phyloP scores from a whole-genome alignment of 2,888 invertebrate species.

The Hyposoter dolosus region DNA sequence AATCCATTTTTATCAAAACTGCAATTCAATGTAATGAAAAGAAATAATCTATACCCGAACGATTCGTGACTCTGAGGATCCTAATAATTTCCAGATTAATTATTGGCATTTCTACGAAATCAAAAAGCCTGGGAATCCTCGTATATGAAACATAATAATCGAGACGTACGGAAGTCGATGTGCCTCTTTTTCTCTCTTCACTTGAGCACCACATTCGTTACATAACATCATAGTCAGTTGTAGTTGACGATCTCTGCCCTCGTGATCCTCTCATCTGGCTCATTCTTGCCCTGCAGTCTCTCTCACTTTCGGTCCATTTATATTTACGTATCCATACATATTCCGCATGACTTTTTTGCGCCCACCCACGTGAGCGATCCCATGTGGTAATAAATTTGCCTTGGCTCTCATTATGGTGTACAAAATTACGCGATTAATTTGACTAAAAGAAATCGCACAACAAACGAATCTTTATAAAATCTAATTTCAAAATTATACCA shows the following conservation, averaged over 20 bases:
- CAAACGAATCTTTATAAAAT: not conserved
- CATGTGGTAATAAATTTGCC: slow-evolving; percentile 46
- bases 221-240: slow-evolving; percentile 38
- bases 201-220: slow-evolving; percentile 42
- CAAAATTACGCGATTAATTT: slow-evolving; percentile 12
- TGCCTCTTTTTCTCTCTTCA: slow-evolving; percentile 32
- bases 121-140: not conserved
- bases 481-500: not conserved
- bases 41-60: not conserved
- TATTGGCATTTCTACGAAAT: not conserved
- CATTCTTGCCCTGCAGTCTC: slow-evolving; percentile 19
- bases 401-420: slow-evolving; percentile 13
- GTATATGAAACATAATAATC: slow-evolving; percentile 24
- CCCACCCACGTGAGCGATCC: slow-evolving; percentile 63
- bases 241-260: slow-evolving; percentile 44
- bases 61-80: not conserved
- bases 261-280: slow-evolving; percentile 39
- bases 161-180: slow-evolving; percentile 57
- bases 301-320: slow-evolving; percentile 2
- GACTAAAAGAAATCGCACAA: not conserved
- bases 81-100: not conserved
- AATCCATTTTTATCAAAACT: not conserved
- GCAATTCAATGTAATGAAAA: not conserved
- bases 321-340: slow-evolving; percentile 6
- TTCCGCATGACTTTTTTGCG: slow-evolving; percentile 67